These are phyloP conservation scores for Perodicticus potto DNA, from an alignment of 2,797 vertebrate species.

Conservation along the genomic window DNA sequence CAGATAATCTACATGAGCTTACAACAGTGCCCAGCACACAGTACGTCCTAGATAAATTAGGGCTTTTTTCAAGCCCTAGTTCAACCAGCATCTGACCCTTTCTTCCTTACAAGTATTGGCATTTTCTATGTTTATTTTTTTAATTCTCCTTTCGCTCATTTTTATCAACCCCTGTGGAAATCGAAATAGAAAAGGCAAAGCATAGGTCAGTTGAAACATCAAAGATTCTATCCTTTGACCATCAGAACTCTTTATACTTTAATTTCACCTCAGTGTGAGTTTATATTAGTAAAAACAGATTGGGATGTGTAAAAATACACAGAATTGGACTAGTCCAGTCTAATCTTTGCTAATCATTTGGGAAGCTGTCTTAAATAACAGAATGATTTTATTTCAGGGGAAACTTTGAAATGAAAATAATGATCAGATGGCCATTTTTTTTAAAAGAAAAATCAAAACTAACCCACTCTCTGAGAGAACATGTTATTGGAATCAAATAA, in stretches of 20 bases:
- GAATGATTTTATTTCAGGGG: slow-evolving; percentile 67
- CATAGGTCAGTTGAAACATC: not conserved
- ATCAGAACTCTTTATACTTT: not conserved
- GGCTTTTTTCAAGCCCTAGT: not conserved
- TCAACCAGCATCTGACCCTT: not conserved
- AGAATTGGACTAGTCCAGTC: slow-evolving; percentile 72
- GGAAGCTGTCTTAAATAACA: slow-evolving; percentile 74
- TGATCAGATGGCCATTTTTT: slow-evolving; percentile 61
- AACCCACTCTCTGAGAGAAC: slow-evolving; percentile 79
- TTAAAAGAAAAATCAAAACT: slow-evolving; percentile 49
- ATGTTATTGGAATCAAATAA: slow-evolving; percentile 83
- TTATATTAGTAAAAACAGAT: slow-evolving; percentile 32
- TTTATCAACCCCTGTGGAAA: slow-evolving; percentile 27
- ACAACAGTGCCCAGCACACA: not conserved
- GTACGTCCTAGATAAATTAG: not conserved
- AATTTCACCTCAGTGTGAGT: slow-evolving; percentile 3
- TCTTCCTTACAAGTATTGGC: not conserved
- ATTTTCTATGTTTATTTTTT: not conserved
- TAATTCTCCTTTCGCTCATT: not conserved
- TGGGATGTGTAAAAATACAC: slow-evolving; percentile 40
- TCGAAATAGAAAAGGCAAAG: slow-evolving; percentile 13
- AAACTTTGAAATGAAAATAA: slow-evolving; percentile 61
- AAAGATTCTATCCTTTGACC: not conserved
- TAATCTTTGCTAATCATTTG: slow-evolving; percentile 64
- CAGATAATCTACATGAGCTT: not conserved